These are phyloP conservation scores for Etheostoma cragini DNA, from an alignment of 2,113 vertebrate genomes.

Conservation along the genomic window DNA sequence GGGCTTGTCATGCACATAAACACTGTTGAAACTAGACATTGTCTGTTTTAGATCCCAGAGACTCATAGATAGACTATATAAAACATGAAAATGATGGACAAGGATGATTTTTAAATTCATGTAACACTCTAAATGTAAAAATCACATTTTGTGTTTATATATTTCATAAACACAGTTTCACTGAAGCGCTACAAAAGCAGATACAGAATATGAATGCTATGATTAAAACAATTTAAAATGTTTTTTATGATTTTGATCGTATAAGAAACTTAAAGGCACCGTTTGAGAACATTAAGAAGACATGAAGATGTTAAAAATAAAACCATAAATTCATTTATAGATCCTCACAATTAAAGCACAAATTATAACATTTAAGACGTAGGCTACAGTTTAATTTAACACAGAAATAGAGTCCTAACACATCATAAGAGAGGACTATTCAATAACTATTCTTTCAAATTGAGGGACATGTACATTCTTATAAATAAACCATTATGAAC, in stretches of 20 bases:
- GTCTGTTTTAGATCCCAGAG: constrained; percentile 14
- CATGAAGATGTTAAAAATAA: not conserved
- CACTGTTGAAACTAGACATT: constrained; percentile 2
- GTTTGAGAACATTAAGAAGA: not conserved
- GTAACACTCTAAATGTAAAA: not conserved
- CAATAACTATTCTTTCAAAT: not conserved
- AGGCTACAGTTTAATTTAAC: not conserved
- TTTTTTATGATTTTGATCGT: not conserved
- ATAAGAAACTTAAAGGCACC: not conserved
- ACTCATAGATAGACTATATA: not conserved
- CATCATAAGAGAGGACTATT: not conserved
- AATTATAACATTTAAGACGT: not conserved
- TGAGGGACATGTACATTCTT: not conserved
- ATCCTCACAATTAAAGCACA: not conserved
- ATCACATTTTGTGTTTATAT: not conserved
- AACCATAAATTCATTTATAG: too few relatives aligned
- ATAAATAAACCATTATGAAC: not conserved
- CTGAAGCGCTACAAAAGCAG: not conserved
- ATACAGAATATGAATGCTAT: not conserved
- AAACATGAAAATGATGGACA: not conserved
- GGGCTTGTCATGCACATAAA: not conserved
- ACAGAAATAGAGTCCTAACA: not conserved
- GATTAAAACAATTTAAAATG: not conserved
- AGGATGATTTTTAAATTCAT: not conserved
- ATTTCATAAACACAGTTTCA: not conserved